Conservation (phyloP, 2,888 invertebrate species). For the Dromius quadrimaculatus region DNA sequence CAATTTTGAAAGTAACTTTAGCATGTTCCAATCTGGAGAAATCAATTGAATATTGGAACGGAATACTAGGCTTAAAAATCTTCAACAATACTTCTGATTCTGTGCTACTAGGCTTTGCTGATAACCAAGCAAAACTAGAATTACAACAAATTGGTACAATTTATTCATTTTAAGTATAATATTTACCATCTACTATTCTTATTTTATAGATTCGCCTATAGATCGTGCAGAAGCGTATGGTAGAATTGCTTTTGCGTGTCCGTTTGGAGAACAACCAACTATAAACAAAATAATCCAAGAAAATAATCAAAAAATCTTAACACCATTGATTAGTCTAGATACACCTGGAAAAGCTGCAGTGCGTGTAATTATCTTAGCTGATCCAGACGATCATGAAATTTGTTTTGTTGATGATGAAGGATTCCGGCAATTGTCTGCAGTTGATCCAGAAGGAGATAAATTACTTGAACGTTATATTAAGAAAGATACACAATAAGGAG, state of each 20-base stretch:
- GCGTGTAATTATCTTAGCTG: slow-evolving; percentile 94
- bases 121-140: slow-evolving; percentile 82
- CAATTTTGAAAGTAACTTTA: slow-evolving; percentile 83
- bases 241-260: slow-evolving; percentile 94
- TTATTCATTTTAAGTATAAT: slow-evolving; percentile 41
- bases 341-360: slow-evolving; percentile 98
- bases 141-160: slow-evolving; percentile 76
- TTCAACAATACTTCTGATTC: slow-evolving; percentile 74
- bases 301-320: slow-evolving; percentile 81
- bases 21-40: slow-evolving; percentile 81
- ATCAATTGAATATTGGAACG: slow-evolving; percentile 88
- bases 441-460: slow-evolving; percentile 86
- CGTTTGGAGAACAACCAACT: slow-evolving; percentile 78
- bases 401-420: slow-evolving; percentile 98
- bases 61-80: slow-evolving; percentile 79
- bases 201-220: slow-evolving; percentile 72
- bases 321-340: slow-evolving; percentile 90
- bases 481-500: slow-evolving; percentile 67
- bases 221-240: slow-evolving; percentile 93
- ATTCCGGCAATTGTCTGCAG: slow-evolving; percentile 86
- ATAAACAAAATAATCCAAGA: slow-evolving; percentile 82
- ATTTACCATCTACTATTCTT: too few species aligned
- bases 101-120: slow-evolving; percentile 77
- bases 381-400: slow-evolving; percentile 98
- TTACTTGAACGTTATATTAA: slow-evolving; percentile 82